phyloP scores from a whole-genome alignment of 2,797 vertebrate genomes.

The Centroberyx gerrardi region DNA sequence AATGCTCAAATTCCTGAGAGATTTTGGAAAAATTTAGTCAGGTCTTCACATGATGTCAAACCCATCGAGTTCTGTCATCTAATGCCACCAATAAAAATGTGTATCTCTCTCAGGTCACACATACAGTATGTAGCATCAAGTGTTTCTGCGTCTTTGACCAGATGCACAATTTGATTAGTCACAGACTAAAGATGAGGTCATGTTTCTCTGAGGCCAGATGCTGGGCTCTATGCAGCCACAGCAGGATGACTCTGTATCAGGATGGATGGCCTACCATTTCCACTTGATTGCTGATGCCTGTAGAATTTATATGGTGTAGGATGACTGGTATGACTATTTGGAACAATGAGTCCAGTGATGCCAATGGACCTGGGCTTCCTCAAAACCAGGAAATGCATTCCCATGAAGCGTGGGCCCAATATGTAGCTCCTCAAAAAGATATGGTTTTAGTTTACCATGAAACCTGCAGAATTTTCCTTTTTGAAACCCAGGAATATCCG shows the following conservation, averaged over 20 bases:
- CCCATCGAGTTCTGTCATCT: too few relatives aligned
- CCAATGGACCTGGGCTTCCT: constrained; percentile 38
- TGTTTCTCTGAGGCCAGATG: constrained; percentile 18
- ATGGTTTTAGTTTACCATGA: constrained; percentile 59
- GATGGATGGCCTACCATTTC: constrained; percentile 55
- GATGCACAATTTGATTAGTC: neutral
- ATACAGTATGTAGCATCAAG: neutral
- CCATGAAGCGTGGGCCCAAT: constrained; percentile 38
- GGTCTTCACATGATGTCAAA: too few relatives aligned
- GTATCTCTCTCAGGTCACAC: neutral
- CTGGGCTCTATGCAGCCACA: constrained; percentile 21
- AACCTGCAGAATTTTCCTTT: constrained; percentile 34
- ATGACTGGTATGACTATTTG: constrained; percentile 40
- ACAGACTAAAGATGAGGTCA: neutral
- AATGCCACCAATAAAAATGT: too few relatives aligned
- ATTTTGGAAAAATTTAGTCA: too few relatives aligned
- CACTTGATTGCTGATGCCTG: constrained; percentile 67
- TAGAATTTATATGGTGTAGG: constrained; percentile 55
- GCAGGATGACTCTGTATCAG: constrained; percentile 37
- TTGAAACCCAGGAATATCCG: constrained; percentile 58
- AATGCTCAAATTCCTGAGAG: too few relatives aligned
- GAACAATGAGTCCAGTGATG: constrained; percentile 69
- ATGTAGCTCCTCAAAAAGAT: constrained; percentile 31
- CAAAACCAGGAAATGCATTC: constrained; percentile 52
- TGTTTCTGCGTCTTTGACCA: neutral